A percentile compares a stretch with the other conserved stretches of the same genome.
Evolutionary conservation across 2,888 invertebrate genomes (phyloP).

Genomic region (Torymus auratus): DNA sequence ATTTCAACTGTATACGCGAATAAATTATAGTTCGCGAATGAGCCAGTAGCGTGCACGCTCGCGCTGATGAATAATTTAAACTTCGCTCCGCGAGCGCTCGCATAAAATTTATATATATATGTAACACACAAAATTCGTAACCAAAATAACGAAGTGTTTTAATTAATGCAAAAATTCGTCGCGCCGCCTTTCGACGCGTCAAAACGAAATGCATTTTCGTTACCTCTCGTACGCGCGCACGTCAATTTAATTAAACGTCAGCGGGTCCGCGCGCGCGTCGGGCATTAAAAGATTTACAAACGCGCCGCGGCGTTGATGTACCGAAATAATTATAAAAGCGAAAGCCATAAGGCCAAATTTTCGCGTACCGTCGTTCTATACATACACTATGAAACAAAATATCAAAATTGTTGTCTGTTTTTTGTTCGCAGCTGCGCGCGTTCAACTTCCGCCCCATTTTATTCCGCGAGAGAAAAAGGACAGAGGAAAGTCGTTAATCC

Average conservation of each 20-base stretch:
- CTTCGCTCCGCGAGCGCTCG: no score
- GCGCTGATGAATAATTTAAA: no score
- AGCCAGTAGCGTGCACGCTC: no score
- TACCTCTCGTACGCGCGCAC: background rate
- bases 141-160: constrained; percentile 24
- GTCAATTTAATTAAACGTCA: constrained; percentile 37
- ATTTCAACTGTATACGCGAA: background rate
- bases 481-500: background rate
- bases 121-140: background rate
- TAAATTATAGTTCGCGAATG: background rate
- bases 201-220: constrained; percentile 21
- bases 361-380: background rate
- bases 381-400: background rate
- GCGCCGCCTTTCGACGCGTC: constrained; percentile 3
- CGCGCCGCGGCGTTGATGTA: constrained; percentile 1
- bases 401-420: constrained; percentile 26
- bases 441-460: constrained; percentile 22
- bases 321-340: constrained; percentile 35
- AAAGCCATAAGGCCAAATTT: constrained; percentile 14
- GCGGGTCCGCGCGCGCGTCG: background rate
- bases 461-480: background rate
- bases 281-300: constrained; percentile 23
- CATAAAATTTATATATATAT: no score
- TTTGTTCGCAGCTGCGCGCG: background rate
- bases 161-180: no score